Evolutionary conservation across 2,113 vertebrate species (phyloP).

Genomic region (Silurus asotus): DNA sequence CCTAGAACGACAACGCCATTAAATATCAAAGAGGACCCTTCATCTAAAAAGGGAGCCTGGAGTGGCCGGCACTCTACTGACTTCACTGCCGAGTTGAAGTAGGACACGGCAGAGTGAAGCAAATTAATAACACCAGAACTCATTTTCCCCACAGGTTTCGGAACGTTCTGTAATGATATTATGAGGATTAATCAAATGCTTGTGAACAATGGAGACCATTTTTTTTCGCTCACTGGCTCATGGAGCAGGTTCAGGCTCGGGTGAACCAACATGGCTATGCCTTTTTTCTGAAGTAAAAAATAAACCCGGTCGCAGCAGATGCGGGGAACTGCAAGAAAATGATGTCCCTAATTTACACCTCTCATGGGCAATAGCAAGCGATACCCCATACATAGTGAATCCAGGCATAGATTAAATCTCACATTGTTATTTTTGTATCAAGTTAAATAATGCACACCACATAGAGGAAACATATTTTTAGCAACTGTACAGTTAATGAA

Average conservation of each 20-base stretch:
- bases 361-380: neutral
- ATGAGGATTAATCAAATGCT: slow-evolving; percentile 33
- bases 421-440: slow-evolving; percentile 43
- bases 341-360: slow-evolving; percentile 31
- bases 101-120: slow-evolving; percentile 31
- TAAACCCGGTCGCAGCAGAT: neutral
- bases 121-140: slow-evolving; percentile 32
- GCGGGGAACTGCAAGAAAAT: slow-evolving; percentile 5
- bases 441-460: slow-evolving; percentile 32
- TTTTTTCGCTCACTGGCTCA: neutral
- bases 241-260: neutral
- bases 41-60: slow-evolving; percentile 41
- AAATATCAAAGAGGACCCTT: slow-evolving; percentile 42
- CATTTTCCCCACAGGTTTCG: slow-evolving; percentile 36
- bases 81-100: slow-evolving; percentile 21
- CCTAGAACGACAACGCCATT: slow-evolving; percentile 25
- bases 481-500: slow-evolving; percentile 19
- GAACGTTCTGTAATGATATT: slow-evolving; percentile 33
- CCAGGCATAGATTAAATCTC: slow-evolving; percentile 11
- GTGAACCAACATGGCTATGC: neutral
- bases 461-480: slow-evolving; percentile 21
- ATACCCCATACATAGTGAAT: slow-evolving; percentile 16
- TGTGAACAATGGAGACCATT: slow-evolving; percentile 21
- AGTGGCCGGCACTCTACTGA: slow-evolving; percentile 21
- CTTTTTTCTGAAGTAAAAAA: slow-evolving; percentile 2